Base-by-base conservation (phyloP, 2,113 vertebrate genomes). In the Callionymus lyra region DNA sequence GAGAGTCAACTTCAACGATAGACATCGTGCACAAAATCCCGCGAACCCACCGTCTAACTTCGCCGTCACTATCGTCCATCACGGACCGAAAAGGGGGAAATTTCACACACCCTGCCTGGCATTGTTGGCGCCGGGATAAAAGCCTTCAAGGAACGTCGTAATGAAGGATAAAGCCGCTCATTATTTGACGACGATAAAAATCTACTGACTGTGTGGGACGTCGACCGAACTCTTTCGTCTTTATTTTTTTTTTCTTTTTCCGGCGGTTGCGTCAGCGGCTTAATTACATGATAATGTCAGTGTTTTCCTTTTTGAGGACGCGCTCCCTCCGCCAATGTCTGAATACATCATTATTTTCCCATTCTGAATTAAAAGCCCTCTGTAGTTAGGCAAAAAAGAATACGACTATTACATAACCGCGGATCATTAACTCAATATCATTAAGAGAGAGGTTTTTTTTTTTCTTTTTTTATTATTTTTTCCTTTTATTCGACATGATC, bases 351-450 rank as follows among this genome's bases (percentile, higher is more conserved):
- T 72, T 69, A 71, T 66, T 58, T 43, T 54, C 52, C 34, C 19
- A 15, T 55, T 49, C 53, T 46, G 71, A 71, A 66, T 74, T 63
- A 67, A 77, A 68, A 77, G 58, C 17, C 39, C 47, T 70, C 52
- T 43, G 62, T 60, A 59, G 58, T 69, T 50, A 52, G 56, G 33
- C 44, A 6, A 50, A 6, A 50, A 47, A 57, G 57, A 60, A 65
- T 65, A 52, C 53, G 54, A 56, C 45, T 45, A 43, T 75, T 70
- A 59, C 41, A 47, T 70, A 70, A 72, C 41, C 47, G 53, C 42
- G 65, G 46, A 69, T 76, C 76, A 72, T 76, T 76, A 76, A 44
- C 64, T 56, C 50, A 47, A 63, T 59, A 67, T 71, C 76, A 70
- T 74, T 72, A 79, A 71, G 12, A 1, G 50, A 41, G 48, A n/a